Conservation (phyloP, 2,113 vertebrate genomes). For the Hypocryptadius cinnamomeus region DNA sequence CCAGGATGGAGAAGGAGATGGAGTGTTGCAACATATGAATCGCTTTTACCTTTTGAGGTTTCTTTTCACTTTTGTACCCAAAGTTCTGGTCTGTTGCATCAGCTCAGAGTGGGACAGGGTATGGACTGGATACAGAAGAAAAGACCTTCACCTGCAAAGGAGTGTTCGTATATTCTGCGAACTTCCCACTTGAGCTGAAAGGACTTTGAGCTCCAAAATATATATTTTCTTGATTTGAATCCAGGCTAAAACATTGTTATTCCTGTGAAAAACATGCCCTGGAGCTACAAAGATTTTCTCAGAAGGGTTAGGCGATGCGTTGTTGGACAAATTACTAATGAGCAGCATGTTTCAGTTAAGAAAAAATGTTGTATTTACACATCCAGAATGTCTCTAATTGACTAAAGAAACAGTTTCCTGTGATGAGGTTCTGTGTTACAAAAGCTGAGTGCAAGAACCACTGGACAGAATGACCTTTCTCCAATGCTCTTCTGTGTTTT, state of each 20-base stretch:
- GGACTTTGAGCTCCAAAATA: background rate
- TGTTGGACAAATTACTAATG: background rate
- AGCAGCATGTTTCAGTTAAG: background rate
- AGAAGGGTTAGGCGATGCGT: background rate
- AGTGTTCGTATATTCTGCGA: background rate
- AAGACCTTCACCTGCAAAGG: background rate
- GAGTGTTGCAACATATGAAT: rapidly evolving
- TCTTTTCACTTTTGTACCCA: background rate
- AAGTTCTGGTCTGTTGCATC: background rate
- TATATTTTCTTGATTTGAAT: conserved; percentile 1
- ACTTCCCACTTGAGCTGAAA: background rate
- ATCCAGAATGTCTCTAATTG: background rate
- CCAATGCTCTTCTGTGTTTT: background rate
- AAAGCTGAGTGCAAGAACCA: background rate
- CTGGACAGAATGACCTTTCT: background rate
- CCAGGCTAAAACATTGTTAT: background rate
- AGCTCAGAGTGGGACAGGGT: background rate
- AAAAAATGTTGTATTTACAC: background rate
- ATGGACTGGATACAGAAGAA: background rate
- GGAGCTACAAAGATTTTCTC: background rate
- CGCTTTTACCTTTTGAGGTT: background rate
- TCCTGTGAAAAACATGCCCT: background rate
- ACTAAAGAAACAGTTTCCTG: background rate
- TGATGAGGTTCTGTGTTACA: background rate
- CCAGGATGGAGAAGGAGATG: background rate